Evolutionary conservation across 2,797 vertebrate species (phyloP).

Genomic region (Arvicola amphibius): DNA sequence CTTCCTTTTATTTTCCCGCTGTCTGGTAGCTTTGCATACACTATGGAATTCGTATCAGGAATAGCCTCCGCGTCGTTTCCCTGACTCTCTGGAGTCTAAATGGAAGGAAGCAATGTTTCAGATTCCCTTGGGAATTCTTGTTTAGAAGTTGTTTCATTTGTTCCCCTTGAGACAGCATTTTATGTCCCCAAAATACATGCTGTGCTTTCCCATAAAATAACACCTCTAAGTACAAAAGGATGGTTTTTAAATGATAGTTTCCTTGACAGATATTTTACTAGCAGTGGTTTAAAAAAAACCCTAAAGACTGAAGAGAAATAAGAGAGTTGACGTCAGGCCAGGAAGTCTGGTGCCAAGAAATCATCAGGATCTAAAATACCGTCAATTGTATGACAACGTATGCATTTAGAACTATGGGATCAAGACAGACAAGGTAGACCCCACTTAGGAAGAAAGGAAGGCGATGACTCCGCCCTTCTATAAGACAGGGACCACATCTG

Average conservation of each 20-base stretch:
- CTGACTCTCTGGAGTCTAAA: constrained; percentile 21
- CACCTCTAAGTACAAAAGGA: neutral
- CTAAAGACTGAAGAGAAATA: neutral
- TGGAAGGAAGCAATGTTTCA: constrained; percentile 34
- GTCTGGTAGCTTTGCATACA: constrained; percentile 44
- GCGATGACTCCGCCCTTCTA: neutral
- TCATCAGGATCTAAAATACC: neutral
- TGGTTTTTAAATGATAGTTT: constrained; percentile 6
- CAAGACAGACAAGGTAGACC: neutral
- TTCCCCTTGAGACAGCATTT: constrained; percentile 8
- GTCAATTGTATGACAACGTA: neutral
- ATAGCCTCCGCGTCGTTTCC: neutral
- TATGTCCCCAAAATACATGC: neutral
- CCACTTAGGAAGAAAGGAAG: neutral
- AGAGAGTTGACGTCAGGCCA: neutral
- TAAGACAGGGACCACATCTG: neutral
- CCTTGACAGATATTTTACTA: constrained; percentile 16
- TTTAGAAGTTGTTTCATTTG: neutral
- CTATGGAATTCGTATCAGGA: neutral
- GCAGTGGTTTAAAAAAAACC: constrained; percentile 27
- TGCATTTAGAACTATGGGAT: neutral
- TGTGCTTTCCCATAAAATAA: constrained; percentile 21
- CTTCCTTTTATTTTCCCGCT: constrained; percentile 52
- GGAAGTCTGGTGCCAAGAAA: neutral
- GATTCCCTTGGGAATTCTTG: constrained; percentile 30